Conservation (phyloP, 2,888 invertebrate species). For the Agrochola lychnidis region DNA sequence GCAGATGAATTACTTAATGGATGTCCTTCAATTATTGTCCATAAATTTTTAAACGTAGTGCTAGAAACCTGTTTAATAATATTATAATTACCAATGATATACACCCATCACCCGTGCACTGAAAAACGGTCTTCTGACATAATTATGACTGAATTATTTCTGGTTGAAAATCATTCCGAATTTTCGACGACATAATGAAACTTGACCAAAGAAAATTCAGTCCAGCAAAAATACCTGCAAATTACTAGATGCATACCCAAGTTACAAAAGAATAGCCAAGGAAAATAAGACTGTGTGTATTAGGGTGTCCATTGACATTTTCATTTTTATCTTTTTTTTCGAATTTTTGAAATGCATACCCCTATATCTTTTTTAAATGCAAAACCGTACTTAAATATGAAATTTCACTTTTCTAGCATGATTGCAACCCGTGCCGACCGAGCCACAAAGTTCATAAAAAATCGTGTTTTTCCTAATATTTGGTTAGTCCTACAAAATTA, state of each 20-base stretch:
- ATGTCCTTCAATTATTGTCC: not conserved
- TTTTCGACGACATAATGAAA: conserved; percentile 4
- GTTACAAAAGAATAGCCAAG: not conserved
- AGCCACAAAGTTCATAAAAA: too few species aligned
- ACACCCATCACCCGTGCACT: conserved; percentile 61
- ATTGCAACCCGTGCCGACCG: too few species aligned
- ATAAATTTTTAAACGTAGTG: not conserved
- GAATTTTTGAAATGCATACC: too few species aligned
- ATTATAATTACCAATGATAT: conserved; percentile 48
- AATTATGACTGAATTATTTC: not conserved
- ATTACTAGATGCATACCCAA: not conserved
- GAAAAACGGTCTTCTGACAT: conserved; percentile 23
- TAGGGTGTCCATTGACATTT: too few species aligned
- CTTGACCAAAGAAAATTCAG: not conserved
- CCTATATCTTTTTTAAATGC: too few species aligned
- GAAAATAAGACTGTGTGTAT: not conserved
- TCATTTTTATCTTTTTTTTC: too few species aligned
- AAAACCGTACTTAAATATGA: too few species aligned
- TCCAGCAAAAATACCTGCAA: not conserved
- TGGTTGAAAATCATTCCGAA: not conserved
- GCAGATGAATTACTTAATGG: not conserved
- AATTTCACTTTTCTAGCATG: too few species aligned
- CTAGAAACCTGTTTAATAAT: not conserved
- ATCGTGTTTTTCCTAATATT: too few species aligned
- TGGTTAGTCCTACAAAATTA: too few species aligned